Conservation (phyloP, 2,797 vertebrate genomes). For the Podargus strigoides region DNA sequence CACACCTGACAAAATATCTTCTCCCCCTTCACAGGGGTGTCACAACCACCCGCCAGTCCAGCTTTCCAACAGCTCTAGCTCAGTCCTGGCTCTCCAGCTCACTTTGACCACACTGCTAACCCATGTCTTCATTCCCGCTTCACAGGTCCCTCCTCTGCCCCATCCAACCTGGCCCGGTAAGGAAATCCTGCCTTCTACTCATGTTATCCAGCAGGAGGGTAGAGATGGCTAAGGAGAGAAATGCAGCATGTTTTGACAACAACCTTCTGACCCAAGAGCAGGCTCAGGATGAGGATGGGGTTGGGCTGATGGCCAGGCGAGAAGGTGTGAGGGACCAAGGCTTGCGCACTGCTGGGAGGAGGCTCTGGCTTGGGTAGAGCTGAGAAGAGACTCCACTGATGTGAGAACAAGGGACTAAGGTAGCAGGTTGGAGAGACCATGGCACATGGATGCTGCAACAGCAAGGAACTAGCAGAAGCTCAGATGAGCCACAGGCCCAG, state of each 20-base stretch:
- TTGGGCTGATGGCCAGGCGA: background rate
- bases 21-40: background rate
- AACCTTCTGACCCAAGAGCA: background rate
- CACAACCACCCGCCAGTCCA: background rate
- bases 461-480: background rate
- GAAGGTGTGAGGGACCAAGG: background rate
- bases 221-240: background rate
- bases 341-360: background rate
- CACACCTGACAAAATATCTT: accelerated
- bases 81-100: background rate
- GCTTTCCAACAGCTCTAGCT: background rate
- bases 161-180: constrained; percentile 61
- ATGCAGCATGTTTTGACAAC: background rate
- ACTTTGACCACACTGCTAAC: background rate
- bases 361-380: background rate
- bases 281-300: background rate
- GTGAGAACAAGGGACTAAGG: background rate
- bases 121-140: background rate
- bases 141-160: constrained; percentile 46
- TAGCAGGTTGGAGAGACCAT: background rate
- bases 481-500: background rate
- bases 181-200: background rate
- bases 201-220: background rate
- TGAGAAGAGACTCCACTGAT: background rate
- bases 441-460: accelerated